These are phyloP conservation scores for human (Homo sapiens) DNA, from an alignment of 2,113 vertebrate genomes.

Conservation along the genomic window DNA sequence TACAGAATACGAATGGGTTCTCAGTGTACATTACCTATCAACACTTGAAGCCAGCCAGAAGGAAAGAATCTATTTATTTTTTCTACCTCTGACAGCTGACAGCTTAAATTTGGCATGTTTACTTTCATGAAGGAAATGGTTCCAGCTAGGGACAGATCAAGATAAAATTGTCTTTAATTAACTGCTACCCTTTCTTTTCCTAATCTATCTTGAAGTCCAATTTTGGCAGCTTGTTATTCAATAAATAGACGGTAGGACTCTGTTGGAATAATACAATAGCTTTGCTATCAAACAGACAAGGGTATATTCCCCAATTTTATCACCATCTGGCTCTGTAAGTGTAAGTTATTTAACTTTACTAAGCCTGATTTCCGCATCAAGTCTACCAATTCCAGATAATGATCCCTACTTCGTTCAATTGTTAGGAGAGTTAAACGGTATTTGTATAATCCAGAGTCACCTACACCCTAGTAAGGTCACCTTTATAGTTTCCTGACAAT, in stretches of 20 bases:
- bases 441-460: background rate
- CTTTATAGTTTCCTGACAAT: background rate
- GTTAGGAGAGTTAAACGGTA: background rate
- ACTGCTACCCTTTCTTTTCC: background rate
- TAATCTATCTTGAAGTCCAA: background rate
- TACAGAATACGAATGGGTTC: background rate
- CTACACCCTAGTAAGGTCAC: background rate
- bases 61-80: background rate
- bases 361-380: background rate
- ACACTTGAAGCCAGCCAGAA: background rate
- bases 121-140: background rate
- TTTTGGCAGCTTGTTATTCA: background rate
- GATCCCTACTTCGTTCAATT: background rate
- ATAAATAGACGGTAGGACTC: background rate
- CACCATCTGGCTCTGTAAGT: background rate
- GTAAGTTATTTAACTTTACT: background rate
- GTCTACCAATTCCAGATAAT: background rate
- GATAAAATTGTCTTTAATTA: slow-evolving; percentile 33
- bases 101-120: background rate
- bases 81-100: background rate
- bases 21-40: background rate
- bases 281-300: background rate
- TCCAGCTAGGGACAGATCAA: background rate
- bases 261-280: background rate
- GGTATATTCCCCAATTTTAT: background rate